Evolutionary conservation across 2,888 invertebrate genomes (phyloP), one percentile per base, ranked within the genome.

Genomic region (Athetis lepigone): DNA sequence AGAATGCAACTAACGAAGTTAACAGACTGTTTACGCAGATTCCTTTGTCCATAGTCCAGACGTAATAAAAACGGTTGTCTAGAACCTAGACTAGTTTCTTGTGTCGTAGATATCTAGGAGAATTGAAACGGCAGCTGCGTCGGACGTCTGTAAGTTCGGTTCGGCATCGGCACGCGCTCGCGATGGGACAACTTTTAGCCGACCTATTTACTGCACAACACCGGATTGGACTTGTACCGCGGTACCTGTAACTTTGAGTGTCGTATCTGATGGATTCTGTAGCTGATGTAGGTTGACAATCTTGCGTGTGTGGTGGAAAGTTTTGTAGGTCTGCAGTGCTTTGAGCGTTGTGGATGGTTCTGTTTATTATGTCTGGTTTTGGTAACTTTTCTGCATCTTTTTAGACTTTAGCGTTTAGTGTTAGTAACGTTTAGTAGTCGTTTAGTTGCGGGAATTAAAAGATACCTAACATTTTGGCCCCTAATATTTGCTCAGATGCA

Each of bases 151-250:
- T 76, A 77, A 83, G 78, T 85, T 83, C 75, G 75, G 77, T 77
- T 84, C 82, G 70, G 75, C 76, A 74, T 79, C 80, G 75, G 79
- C 76, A 79, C 72, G 79, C 76, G 79, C 75, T 50, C 72, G 74
- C 70, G 79, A 72, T 76, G 81, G 81, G 65, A 81, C 76, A 86
- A 87, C 79, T 88, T 88, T 81, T 74, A 69, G 73, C 81, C 86
- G 86, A 85, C 86, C 85, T 85, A 87, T 84, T 87, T 88, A 87
- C 81, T 80, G 77, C 79, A 78, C 76, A 75, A 75, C 80, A 80
- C 75, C 68, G 79, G 79, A 81, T 80, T 75, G 76, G 67, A 77
- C 75, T 70, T 72, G 81, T 75, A 73, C 62, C 66, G 71, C 64
- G 66, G 67, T 74, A 77, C 80, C 82, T 79, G 79, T 74, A 85